Conservation (phyloP, 2,113 vertebrate species). For the Heterotis niloticus region DNA sequence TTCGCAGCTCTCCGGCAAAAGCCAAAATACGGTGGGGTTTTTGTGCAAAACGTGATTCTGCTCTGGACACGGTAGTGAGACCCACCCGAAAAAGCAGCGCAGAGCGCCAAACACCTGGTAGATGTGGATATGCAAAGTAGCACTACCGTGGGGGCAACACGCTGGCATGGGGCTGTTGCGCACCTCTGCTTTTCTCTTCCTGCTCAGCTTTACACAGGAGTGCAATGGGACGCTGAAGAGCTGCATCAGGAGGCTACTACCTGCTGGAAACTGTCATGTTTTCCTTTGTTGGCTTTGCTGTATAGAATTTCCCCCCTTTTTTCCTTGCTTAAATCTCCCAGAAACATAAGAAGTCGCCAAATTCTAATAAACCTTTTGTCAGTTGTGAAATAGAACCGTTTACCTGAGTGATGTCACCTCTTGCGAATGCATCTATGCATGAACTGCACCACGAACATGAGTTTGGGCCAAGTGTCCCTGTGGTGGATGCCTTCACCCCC, state of each 20-base stretch:
- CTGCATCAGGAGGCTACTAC: slow-evolving; percentile 47
- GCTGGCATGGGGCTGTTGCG: slow-evolving; percentile 8
- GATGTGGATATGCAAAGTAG: slow-evolving; percentile 4
- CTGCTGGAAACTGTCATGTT: slow-evolving; percentile 54
- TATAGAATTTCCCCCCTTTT: slow-evolving; percentile 52
- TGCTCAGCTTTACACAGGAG: slow-evolving; percentile 44
- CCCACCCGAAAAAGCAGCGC: neutral
- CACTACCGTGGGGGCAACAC: slow-evolving; percentile 13
- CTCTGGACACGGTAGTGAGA: too few species aligned
- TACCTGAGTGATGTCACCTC: slow-evolving; percentile 57
- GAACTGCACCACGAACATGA: slow-evolving; percentile 20
- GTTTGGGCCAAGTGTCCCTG: slow-evolving; percentile 11
- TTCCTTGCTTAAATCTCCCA: slow-evolving; percentile 38
- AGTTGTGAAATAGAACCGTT: slow-evolving; percentile 46
- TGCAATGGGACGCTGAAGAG: slow-evolving; percentile 47
- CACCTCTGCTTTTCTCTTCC: slow-evolving; percentile 35
- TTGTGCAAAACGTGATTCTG: too few species aligned
- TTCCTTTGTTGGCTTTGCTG: slow-evolving; percentile 47
- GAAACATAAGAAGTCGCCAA: slow-evolving; percentile 55
- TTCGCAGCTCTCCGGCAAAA: neutral
- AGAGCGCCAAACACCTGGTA: neutral
- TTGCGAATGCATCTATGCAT: slow-evolving; percentile 41
- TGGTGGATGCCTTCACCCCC: neutral
- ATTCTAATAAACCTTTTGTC: slow-evolving; percentile 58
- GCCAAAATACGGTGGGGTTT: neutral